Evolutionary conservation across 2,797 vertebrate species (phyloP), one percentile per base, ranked within the genome.

Genomic region (Anolis apletophallus): DNA sequence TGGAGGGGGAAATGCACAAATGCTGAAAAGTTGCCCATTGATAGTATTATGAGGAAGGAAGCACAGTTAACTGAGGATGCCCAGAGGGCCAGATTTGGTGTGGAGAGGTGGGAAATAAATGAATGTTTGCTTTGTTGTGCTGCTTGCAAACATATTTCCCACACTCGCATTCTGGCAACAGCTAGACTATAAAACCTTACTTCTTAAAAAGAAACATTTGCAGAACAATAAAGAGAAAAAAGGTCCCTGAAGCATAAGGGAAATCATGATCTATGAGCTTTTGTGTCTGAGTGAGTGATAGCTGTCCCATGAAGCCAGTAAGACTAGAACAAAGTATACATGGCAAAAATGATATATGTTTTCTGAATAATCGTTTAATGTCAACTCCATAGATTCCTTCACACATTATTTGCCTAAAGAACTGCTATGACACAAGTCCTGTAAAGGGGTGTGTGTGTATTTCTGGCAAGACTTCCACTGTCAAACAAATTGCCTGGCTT

Each of bases 31-130:
- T 26, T 64, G 61, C 3, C 19, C 57, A 19, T 59, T 59, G 57
- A 19, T 59, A 19, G 61, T 64, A 64, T 12, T 11, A 64, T 29
- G 61, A 10, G 61, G 26, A 64, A 64, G 26, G 61, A 19, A 29
- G 26, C 26, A 64, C 29, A 29, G 61, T 29, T 29, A 64, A 64
- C 26, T 29, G 61, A 64, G 26, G 26, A 29, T 64, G 61, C 10
- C 29, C 61, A 64, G 26, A 64, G 61, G 61, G 8, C 61, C 61
- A 64, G 26, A 64, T 64, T 64, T 6, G 29, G 29, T 12, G 8
- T 89, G 92, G 73, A 46, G 26, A n/a, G 85, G 80, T 91, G 69
- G 64, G 67, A 40, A 83, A 85, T 88, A 71, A 67, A 92, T 89
- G 46, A 90, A 80, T 0, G 0, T 32, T 21, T 46, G 55, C 57